A percentile compares a stretch with the other conserved stretches of the same genome.
Conservation (phyloP, 2,888 invertebrate species). For the Drosophila borealis region DNA sequence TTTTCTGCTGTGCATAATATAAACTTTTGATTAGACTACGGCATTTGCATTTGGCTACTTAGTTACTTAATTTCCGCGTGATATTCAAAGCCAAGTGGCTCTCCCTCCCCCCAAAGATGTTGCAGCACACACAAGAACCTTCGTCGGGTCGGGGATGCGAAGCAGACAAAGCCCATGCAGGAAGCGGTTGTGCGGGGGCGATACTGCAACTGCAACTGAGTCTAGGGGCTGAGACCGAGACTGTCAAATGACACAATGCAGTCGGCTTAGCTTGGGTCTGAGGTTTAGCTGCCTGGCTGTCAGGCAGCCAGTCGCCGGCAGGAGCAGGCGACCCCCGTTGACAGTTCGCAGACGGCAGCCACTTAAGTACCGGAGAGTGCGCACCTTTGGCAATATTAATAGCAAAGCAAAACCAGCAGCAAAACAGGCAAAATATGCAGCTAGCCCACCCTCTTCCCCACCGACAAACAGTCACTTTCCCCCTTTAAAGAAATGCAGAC, state of each 20-base stretch:
- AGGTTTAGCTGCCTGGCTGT: slow-evolving; percentile 3
- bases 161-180: slow-evolving; percentile 16
- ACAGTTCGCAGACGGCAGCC: slow-evolving; percentile 79
- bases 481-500: slow-evolving; percentile 15
- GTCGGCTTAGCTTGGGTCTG: slow-evolving; percentile 16
- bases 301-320: slow-evolving; percentile 1
- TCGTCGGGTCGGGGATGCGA: not conserved
- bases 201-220: slow-evolving; percentile 26
- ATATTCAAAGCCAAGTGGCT: slow-evolving; percentile 60
- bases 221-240: slow-evolving; percentile 33
- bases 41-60: slow-evolving; percentile 64
- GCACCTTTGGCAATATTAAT: slow-evolving; percentile 81
- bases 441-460: not conserved
- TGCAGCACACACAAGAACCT: slow-evolving; percentile 19
- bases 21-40: slow-evolving; percentile 70
- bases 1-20: slow-evolving; percentile 58
- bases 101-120: slow-evolving; percentile 24
- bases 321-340: slow-evolving; percentile 61
- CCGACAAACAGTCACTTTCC: not conserved
- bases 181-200: slow-evolving; percentile 2
- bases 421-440: slow-evolving; percentile 55
- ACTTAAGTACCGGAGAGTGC: slow-evolving; percentile 77
- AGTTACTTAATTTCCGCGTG: slow-evolving; percentile 78
- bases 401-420: slow-evolving; percentile 60
- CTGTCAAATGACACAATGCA: slow-evolving; percentile 79